Evolutionary conservation across 2,888 invertebrate species (phyloP).

Genomic region (Drosophila paramelanica): DNA sequence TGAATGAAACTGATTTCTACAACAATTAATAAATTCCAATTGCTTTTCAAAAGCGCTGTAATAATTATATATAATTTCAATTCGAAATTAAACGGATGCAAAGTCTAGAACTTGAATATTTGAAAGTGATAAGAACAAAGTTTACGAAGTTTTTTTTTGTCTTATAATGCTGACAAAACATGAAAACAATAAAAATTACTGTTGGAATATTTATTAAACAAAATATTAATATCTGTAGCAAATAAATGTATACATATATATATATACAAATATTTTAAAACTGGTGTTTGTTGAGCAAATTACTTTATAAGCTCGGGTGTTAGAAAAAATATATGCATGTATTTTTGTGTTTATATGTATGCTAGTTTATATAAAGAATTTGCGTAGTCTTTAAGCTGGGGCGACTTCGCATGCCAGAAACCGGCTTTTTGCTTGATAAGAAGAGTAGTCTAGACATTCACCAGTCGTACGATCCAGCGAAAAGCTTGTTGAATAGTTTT

Average conservation of each 20-base stretch:
- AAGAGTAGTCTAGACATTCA: slow-evolving; percentile 18
- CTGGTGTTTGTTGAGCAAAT: slow-evolving; percentile 5
- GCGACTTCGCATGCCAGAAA: slow-evolving; percentile 30
- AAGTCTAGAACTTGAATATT: background rate
- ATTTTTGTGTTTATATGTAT: background rate
- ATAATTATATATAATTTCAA: background rate
- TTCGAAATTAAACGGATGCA: slow-evolving; percentile 4
- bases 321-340: background rate
- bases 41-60: background rate
- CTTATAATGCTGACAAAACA: background rate
- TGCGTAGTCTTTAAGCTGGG: slow-evolving; percentile 22
- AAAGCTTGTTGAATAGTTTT: slow-evolving; percentile 6
- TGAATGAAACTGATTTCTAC: background rate
- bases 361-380: slow-evolving; percentile 7
- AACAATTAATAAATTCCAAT: background rate
- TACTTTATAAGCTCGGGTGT: slow-evolving; percentile 10
- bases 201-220: background rate
- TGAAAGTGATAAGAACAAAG: slow-evolving; percentile 31
- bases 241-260: background rate
- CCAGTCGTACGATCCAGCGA: slow-evolving; percentile 18
- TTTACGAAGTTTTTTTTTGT: background rate
- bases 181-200: background rate
- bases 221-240: background rate
- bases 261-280: slow-evolving; percentile 5
- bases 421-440: slow-evolving; percentile 53